A percentile compares a stretch with the other conserved stretches of the same genome.
Conservation (phyloP, 2,113 vertebrate species). For the Lycaon pictus region DNA sequence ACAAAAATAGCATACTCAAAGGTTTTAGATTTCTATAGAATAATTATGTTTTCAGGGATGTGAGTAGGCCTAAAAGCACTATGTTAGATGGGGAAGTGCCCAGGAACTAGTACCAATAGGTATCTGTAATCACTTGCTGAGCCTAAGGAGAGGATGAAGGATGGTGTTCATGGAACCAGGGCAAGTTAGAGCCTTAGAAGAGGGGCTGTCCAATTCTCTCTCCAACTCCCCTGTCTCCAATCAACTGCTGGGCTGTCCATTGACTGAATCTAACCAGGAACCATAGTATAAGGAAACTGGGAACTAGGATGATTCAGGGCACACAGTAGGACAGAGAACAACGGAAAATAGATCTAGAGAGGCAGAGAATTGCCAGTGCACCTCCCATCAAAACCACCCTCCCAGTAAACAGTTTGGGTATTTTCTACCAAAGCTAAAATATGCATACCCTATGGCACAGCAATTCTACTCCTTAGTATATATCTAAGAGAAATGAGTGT, state of each 20-base stretch:
- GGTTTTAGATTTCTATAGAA: not conserved
- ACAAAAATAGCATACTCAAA: not conserved
- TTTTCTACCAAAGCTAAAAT: not conserved
- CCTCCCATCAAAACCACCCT: not conserved
- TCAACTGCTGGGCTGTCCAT: not conserved
- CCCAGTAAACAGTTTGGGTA: not conserved
- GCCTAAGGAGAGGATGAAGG: not conserved
- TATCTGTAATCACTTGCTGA: not conserved
- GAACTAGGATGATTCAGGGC: not conserved
- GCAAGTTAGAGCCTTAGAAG: not conserved
- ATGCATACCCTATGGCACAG: not conserved
- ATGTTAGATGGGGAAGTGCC: not conserved
- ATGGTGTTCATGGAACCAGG: not conserved
- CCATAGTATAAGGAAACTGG: not conserved
- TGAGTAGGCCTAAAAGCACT: not conserved
- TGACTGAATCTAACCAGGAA: not conserved
- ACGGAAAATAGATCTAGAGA: not conserved
- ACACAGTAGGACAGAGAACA: not conserved
- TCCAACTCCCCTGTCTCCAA: not conserved
- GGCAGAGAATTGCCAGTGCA: not conserved
- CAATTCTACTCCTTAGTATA: not conserved
- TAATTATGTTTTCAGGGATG: not conserved
- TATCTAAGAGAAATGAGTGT: not conserved
- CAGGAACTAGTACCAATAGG: not conserved
- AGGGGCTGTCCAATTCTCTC: not conserved